Conservation (phyloP, 1,140 invertebrate genomes). For the Rhynchophorus ferrugineus region DNA sequence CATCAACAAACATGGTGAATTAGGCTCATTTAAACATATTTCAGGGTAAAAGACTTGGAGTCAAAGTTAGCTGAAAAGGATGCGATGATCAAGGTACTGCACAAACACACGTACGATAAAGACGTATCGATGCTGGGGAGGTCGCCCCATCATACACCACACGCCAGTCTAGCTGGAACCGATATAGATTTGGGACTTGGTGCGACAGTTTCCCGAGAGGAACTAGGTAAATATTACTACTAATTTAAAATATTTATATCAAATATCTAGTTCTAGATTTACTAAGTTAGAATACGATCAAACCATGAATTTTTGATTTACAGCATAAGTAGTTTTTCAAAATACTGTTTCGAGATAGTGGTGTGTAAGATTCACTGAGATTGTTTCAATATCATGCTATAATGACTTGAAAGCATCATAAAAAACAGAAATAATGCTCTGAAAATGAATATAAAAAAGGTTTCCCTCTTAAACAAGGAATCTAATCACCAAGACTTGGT, state of each 20-base stretch:
- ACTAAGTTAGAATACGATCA: no score
- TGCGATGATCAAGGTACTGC: conserved; percentile 82
- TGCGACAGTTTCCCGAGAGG: conserved; percentile 41
- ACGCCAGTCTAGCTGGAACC: conserved; percentile 41
- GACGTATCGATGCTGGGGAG: conserved; percentile 48
- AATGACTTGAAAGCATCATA: no score
- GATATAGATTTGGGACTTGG: conserved; percentile 42
- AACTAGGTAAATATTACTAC: conserved; percentile 40
- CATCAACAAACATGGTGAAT: no score
- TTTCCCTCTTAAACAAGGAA: no score
- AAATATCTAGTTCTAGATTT: not conserved
- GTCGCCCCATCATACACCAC: conserved; percentile 48
- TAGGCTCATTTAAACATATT: conserved; percentile 1
- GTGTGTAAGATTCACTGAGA: no score
- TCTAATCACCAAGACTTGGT: no score
- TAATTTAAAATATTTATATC: conserved; percentile 2
- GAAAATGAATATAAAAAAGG: no score
- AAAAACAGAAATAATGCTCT: no score
- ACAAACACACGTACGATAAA: conserved; percentile 69
- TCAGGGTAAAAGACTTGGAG: conserved; percentile 77
- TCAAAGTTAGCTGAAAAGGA: conserved; percentile 81
- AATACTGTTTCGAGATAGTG: no score
- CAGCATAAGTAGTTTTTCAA: no score
- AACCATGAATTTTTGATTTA: no score
- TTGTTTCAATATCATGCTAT: no score